Evolutionary conservation across 2,797 vertebrate species (phyloP).

Genomic region (Heliangelus exortis): DNA sequence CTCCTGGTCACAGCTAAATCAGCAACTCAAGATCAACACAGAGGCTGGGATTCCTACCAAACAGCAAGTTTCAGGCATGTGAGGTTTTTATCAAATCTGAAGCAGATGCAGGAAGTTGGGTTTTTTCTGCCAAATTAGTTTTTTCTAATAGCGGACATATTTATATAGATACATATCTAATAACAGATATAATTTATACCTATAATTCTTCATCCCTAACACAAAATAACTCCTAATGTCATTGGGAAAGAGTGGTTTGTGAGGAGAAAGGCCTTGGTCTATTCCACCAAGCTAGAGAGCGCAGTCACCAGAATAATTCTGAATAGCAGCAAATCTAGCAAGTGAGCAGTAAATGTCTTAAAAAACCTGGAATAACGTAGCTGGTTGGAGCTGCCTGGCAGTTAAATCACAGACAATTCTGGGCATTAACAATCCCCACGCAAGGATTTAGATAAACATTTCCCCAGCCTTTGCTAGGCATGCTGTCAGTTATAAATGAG

Average conservation of each 20-base stretch:
- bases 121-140: no score
- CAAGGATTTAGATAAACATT: constrained; percentile 10
- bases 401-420: constrained; percentile 25
- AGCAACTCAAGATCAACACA: neutral
- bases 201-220: neutral
- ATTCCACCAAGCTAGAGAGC: neutral
- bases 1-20: neutral
- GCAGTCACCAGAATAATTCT: neutral
- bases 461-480: neutral
- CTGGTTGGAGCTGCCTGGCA: neutral
- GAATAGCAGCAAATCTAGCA: constrained; percentile 27
- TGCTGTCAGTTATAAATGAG: neutral
- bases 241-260: neutral
- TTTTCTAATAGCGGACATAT: neutral
- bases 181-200: neutral
- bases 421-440: neutral
- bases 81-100: neutral
- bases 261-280: neutral
- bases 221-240: neutral
- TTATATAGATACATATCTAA: neutral
- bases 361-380: constrained; percentile 3
- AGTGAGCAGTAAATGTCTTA: constrained; percentile 22
- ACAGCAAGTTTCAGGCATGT: accelerated
- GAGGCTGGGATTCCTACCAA: neutral
- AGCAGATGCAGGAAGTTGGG: neutral